Evolutionary conservation across 2,113 vertebrate species (phyloP).

Genomic region (Phyllostomus discolor): DNA sequence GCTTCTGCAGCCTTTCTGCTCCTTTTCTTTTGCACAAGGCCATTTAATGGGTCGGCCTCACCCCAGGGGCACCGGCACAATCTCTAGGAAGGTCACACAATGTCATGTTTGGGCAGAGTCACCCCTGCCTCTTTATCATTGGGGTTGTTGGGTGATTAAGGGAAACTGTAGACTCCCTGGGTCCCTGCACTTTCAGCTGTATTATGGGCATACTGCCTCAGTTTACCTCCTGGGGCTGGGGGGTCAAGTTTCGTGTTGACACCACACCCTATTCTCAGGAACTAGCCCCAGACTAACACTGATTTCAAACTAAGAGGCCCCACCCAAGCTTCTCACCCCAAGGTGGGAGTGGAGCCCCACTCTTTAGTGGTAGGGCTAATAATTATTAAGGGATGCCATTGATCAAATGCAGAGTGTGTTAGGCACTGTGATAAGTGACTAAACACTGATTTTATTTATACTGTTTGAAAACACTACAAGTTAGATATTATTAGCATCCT

Average conservation of each 20-base stretch:
- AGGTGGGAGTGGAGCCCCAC: background rate
- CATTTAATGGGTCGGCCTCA: constrained; percentile 15
- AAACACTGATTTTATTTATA: background rate
- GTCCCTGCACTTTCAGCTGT: background rate
- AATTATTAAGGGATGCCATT: background rate
- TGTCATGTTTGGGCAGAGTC: background rate
- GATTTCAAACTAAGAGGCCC: background rate
- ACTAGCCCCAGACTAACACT: background rate
- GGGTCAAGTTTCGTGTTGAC: background rate
- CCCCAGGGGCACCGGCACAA: background rate
- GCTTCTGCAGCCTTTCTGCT: background rate
- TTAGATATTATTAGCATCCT: background rate
- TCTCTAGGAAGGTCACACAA: background rate
- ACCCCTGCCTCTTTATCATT: background rate
- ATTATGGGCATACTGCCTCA: background rate
- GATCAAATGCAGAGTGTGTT: background rate
- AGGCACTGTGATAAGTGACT: background rate
- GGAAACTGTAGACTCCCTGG: background rate
- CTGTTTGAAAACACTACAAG: background rate
- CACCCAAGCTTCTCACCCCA: background rate
- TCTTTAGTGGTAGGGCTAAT: background rate
- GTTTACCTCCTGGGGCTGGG: background rate
- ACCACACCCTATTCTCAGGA: background rate
- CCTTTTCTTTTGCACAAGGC: background rate
- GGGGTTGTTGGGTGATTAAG: background rate